Percentiles rank a stretch among this genome's conserved stretches.
Evolutionary conservation across 2,888 invertebrate genomes (phyloP).

Genomic region (Ophion obscuratus): DNA sequence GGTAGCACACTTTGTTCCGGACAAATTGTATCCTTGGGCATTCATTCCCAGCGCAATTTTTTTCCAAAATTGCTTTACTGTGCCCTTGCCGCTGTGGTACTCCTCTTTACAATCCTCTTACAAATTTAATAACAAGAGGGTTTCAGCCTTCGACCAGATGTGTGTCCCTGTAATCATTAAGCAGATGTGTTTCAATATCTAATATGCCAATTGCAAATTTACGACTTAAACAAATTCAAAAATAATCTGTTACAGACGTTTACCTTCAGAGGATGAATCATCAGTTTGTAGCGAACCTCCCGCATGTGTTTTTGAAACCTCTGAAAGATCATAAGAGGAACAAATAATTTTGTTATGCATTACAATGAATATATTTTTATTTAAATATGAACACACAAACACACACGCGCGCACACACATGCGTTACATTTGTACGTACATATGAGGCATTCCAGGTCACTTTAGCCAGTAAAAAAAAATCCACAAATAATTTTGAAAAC

Average conservation of each 20-base stretch:
- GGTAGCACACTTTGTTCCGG: background rate
- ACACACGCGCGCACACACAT: background rate
- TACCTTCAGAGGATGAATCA: background rate
- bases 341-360: background rate
- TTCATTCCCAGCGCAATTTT: background rate
- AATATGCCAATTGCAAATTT: background rate
- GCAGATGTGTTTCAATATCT: background rate
- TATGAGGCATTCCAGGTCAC: too few relatives aligned
- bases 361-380: background rate
- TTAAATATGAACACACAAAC: background rate
- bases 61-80: background rate
- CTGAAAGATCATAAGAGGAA: background rate
- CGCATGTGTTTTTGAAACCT: background rate
- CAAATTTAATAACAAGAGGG: background rate
- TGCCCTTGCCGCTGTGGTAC: background rate
- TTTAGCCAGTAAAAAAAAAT: too few relatives aligned
- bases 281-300: background rate
- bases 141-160: background rate
- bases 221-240: background rate
- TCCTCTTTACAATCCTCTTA: background rate
- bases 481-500: too few relatives aligned
- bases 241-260: background rate
- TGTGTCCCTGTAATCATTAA: background rate
- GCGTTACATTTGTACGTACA: background rate
- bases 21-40: background rate